A percentile compares a stretch with the other conserved stretches of the same genome.
phyloP scores from a whole-genome alignment of 2,797 vertebrate genomes.

The Chrysocyon brachyurus region DNA sequence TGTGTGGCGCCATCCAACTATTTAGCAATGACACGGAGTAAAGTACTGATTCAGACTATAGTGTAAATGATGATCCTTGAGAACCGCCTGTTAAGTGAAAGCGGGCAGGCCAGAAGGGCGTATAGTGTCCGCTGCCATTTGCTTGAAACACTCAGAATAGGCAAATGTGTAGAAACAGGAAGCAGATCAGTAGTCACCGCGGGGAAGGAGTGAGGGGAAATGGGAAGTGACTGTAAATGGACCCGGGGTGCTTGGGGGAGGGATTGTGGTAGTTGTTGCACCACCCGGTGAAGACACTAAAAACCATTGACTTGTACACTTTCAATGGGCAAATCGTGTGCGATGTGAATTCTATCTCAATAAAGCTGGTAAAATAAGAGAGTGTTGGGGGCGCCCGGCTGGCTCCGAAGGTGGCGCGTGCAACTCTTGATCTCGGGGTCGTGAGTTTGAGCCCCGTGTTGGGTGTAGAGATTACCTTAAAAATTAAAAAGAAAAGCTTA shows the following conservation, averaged over 20 bases:
- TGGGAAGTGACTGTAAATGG: neutral
- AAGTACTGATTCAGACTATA: fast-evolving
- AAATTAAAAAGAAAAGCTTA: neutral
- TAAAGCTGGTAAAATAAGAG: neutral
- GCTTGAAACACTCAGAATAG: fast-evolving
- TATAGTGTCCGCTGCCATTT: fast-evolving
- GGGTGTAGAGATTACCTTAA: neutral
- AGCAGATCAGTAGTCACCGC: fast-evolving
- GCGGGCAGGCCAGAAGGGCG: neutral
- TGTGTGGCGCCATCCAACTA: fast-evolving
- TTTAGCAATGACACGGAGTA: fast-evolving
- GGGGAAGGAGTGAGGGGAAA: neutral
- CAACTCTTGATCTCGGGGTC: neutral
- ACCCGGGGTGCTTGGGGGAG: fast-evolving
- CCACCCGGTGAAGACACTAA: fast-evolving
- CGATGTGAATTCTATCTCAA: fast-evolving
- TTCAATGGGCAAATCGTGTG: neutral
- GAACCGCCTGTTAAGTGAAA: fast-evolving
- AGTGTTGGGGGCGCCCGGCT: neutral
- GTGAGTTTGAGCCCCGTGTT: neutral
- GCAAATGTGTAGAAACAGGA: too few relatives aligned
- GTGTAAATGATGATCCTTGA: fast-evolving
- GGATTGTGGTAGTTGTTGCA: fast-evolving
- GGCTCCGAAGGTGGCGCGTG: neutral
- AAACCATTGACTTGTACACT: neutral